A percentile compares a stretch with the other conserved stretches of the same genome.
phyloP scores from a whole-genome alignment of 2,797 vertebrate genomes.

The Micrastur ruficollis region DNA sequence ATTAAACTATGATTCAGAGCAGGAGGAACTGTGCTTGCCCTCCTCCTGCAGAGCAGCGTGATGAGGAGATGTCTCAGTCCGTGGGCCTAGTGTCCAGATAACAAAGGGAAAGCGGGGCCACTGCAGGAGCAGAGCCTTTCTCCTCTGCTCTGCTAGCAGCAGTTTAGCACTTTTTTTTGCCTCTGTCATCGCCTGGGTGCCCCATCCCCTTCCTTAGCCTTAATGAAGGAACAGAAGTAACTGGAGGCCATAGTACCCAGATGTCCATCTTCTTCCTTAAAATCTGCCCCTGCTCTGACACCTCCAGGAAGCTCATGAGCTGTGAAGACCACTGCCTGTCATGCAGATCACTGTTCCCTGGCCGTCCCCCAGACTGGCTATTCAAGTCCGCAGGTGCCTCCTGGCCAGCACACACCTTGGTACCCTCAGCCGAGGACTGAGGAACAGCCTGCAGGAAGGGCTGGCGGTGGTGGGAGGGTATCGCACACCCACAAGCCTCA shows the following conservation, averaged over 20 bases:
- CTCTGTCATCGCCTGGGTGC: not conserved
- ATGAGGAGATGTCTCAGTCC: not conserved
- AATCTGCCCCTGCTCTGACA: not conserved
- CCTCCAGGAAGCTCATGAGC: not conserved
- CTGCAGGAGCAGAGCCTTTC: not conserved
- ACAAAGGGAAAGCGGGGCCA: not conserved
- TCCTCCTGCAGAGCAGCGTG: not conserved
- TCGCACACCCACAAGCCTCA: fast-evolving
- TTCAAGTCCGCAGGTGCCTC: fast-evolving
- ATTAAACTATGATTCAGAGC: not conserved
- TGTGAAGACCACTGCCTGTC: not conserved
- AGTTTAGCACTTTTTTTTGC: not conserved
- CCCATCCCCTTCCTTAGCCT: not conserved
- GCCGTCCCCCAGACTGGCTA: not conserved
- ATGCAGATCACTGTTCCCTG: not conserved
- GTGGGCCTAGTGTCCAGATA: not conserved
- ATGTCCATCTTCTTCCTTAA: not conserved
- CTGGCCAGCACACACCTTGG: not conserved
- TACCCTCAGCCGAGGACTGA: fast-evolving
- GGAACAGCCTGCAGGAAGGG: not conserved
- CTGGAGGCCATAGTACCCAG: not conserved
- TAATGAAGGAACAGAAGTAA: not conserved
- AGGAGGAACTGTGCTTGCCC: not conserved
- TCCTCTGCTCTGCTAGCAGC: not conserved
- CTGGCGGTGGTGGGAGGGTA: fast-evolving